phyloP scores from a whole-genome alignment of 2,888 invertebrate genomes.

The Biston stratarius region DNA sequence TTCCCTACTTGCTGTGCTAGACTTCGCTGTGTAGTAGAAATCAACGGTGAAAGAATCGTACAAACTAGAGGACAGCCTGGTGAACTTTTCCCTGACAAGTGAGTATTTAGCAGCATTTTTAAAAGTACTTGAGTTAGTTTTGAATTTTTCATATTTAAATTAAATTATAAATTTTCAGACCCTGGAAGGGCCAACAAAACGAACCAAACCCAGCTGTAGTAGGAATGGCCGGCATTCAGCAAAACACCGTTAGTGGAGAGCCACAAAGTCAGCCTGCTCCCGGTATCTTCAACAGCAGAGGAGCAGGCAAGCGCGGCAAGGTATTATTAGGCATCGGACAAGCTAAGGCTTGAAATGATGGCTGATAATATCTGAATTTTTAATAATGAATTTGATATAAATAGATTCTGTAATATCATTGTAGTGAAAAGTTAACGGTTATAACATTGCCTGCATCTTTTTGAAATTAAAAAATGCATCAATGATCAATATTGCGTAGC shows the following conservation, averaged over 20 bases:
- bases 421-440: not conserved
- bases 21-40: slow-evolving; percentile 78
- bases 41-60: slow-evolving; percentile 79
- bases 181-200: slow-evolving; percentile 82
- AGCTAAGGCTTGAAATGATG: slow-evolving; percentile 34
- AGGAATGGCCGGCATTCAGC: slow-evolving; percentile 75
- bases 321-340: slow-evolving; percentile 57
- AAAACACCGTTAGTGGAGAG: slow-evolving; percentile 71
- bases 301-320: slow-evolving; percentile 79
- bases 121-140: not conserved
- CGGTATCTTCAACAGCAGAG: slow-evolving; percentile 79
- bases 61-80: slow-evolving; percentile 82
- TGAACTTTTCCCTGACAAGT: slow-evolving; percentile 83
- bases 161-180: slow-evolving; percentile 54
- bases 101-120: slow-evolving; percentile 43
- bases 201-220: slow-evolving; percentile 80
- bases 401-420: not conserved
- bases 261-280: slow-evolving; percentile 74
- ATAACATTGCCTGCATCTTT: not conserved
- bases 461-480: not conserved
- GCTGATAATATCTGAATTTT: slow-evolving; percentile 41
- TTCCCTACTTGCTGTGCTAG: slow-evolving; percentile 82
- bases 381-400: not conserved
- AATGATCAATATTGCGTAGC: no score
- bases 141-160: not conserved